Base-by-base conservation (phyloP, 2,113 vertebrate species). In the Salvator merianae region DNA sequence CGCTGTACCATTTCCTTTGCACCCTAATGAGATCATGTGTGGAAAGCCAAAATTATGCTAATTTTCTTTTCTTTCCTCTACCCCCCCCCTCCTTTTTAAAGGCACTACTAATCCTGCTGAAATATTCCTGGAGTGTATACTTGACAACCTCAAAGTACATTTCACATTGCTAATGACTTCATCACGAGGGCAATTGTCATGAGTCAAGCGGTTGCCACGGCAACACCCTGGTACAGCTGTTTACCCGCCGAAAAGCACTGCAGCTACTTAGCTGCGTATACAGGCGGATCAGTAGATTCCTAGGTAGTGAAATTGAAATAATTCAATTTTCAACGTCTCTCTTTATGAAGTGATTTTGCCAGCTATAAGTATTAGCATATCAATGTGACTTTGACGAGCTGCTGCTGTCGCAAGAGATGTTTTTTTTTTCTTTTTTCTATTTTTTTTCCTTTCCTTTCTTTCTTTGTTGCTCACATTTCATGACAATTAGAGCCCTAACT, bases 321-420 rank as follows among this genome's bases (percentile, higher is more conserved):
- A 97, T 97, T 97, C 96, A 97, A 97, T 97, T 97, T 96, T 95
- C 95, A 94, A 90, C 95, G 94, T 96, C 95, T 95, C 94, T 94
- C 95, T 96, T 96, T 96, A 96, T 96, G 95, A 96, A 96, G 95
- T 94, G 95, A 95, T 96, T 96, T 95, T 95, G 95, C 94, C 95
- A 94, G 95, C 96, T 96, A 96, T 95, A 94, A 92, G 94, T 95
- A 97, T 97, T 97, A 97, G 96, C 96, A 96, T 96, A 96, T 97
- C 96, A 97, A 96, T 96, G 95, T 95, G 95, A 96, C 96, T 96
- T 95, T 97, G 96, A 96, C 94, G 96, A 95, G 86, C 73, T 76
- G 83, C 22, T 2, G 0, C 34, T 22, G 55, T 20, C 5, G 53
- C 30, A 3, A 72, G 26, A 85, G 6, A 55, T 65, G 83, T 14